Evolutionary conservation across 64 coral and sea anemone species (phyloP).

Genomic region (Montipora capricornis): DNA sequence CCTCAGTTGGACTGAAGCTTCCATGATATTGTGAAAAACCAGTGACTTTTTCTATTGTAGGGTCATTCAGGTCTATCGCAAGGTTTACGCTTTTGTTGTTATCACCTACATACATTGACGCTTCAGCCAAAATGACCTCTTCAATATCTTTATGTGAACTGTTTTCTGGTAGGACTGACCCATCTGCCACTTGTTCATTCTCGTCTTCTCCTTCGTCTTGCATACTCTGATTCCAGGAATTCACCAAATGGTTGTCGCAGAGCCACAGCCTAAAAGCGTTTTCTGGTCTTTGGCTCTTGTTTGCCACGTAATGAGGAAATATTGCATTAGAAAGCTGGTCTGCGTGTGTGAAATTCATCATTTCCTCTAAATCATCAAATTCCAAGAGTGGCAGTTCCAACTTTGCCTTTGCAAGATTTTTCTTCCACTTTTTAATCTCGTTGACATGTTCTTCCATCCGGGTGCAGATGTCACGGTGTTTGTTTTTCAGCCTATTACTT

Average conservation of each 20-base stretch:
- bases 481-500: no score
- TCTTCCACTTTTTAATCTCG: background rate
- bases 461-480: no score
- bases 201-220: background rate
- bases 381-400: background rate
- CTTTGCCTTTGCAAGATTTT: background rate
- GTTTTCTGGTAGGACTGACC: no score
- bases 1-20: background rate
- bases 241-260: background rate
- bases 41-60: background rate
- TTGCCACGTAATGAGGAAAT: background rate
- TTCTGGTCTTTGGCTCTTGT: background rate
- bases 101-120: no score
- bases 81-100: no score
- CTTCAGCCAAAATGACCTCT: no score
- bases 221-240: background rate
- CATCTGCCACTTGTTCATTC: background rate
- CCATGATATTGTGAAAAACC: background rate
- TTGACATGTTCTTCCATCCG: background rate
- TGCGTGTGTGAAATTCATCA: background rate
- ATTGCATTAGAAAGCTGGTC: background rate
- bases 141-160: no score
- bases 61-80: background rate
- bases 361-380: background rate
- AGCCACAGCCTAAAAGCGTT: conserved; percentile 17